Conservation (phyloP, 2,888 invertebrate genomes). For the Orthosia gothica region DNA sequence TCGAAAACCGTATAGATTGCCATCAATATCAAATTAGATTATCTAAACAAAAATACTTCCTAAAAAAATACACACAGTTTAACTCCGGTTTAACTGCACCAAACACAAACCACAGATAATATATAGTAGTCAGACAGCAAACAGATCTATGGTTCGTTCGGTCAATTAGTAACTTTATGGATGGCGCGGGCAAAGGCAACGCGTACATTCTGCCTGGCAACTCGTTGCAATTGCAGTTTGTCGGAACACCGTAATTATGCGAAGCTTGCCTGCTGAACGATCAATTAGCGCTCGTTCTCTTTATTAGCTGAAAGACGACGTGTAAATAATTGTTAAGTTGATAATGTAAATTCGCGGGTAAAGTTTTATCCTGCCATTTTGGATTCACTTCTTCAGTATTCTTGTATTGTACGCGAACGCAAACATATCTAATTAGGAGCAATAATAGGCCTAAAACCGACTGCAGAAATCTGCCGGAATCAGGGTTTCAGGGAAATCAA, state of each 20-base stretch:
- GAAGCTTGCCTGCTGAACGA: slow-evolving; percentile 34
- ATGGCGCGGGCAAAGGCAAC: slow-evolving; percentile 25
- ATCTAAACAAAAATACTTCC: not conserved
- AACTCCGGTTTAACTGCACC: not conserved
- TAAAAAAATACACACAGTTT: not conserved
- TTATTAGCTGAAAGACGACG: slow-evolving; percentile 44
- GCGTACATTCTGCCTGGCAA: slow-evolving; percentile 29
- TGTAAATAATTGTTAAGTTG: slow-evolving; percentile 30
- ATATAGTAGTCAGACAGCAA: slow-evolving; percentile 39
- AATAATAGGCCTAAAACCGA: too few relatives aligned
- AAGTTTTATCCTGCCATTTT: not conserved
- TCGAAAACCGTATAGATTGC: not conserved
- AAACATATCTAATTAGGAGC: too few relatives aligned
- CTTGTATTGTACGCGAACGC: not conserved
- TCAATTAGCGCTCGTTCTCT: slow-evolving; percentile 51
- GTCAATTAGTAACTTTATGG: slow-evolving; percentile 55
- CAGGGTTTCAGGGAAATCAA: too few relatives aligned
- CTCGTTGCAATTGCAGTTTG: slow-evolving; percentile 46
- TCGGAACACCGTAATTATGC: slow-evolving; percentile 33
- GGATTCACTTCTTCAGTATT: not conserved
- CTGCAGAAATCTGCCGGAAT: too few relatives aligned
- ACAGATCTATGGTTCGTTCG: slow-evolving; percentile 44
- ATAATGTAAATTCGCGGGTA: not conserved
- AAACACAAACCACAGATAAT: slow-evolving; percentile 22
- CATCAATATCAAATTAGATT: not conserved